These are phyloP conservation scores for Apeira syringaria DNA, from an alignment of 2,888 invertebrate genomes.

Conservation along the genomic window DNA sequence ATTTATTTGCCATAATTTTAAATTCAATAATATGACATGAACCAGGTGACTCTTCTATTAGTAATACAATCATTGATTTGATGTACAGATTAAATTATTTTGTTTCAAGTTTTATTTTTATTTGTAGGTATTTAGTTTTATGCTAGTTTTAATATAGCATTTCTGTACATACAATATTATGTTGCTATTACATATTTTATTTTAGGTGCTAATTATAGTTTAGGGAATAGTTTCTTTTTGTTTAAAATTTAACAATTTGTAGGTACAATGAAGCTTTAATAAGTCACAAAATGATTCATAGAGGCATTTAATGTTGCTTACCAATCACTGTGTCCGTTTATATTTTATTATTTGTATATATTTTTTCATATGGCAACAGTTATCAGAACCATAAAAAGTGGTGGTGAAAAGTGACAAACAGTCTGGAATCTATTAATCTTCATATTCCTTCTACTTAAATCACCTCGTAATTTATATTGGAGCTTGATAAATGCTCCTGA, in stretches of 20 bases:
- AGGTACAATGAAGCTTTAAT: conserved; percentile 53
- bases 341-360: conserved; percentile 34
- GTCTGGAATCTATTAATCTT: conserved; percentile 62
- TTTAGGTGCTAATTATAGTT: conserved; percentile 76
- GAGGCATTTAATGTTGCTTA: conserved; percentile 26
- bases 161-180: conserved; percentile 73
- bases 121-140: conserved; percentile 67
- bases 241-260: conserved; percentile 33
- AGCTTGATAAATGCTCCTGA: conserved; percentile 52
- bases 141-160: conserved; percentile 66
- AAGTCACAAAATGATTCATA: conserved; percentile 59
- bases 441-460: conserved; percentile 80
- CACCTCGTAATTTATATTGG: conserved; percentile 83
- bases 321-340: conserved; percentile 6
- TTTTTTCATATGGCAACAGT: conserved; percentile 61
- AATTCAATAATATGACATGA: conserved; percentile 44
- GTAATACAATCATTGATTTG: conserved; percentile 43
- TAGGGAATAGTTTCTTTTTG: conserved; percentile 40
- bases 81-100: conserved; percentile 80
- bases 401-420: conserved; percentile 74
- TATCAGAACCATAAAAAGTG: conserved; percentile 76
- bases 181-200: conserved; percentile 71
- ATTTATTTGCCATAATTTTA: conserved; percentile 67
- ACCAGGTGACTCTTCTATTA: conserved; percentile 59
- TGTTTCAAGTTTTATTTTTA: conserved; percentile 69